Percentiles rank a stretch among this genome's conserved stretches.
phyloP scores from a whole-genome alignment of 1,140 invertebrate genomes.

The Carposina sasakii region DNA sequence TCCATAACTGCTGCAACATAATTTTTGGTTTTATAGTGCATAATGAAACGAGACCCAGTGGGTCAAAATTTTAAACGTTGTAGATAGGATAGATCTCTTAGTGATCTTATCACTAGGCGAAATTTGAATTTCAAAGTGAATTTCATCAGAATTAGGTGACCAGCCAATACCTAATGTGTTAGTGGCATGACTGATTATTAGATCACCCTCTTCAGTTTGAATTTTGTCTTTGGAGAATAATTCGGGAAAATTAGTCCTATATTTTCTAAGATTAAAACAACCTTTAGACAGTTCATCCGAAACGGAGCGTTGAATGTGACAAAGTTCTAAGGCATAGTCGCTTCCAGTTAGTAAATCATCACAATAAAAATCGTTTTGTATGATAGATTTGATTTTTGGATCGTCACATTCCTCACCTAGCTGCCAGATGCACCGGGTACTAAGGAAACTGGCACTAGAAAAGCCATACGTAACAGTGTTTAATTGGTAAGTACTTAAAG shows the following conservation, averaged over 20 bases:
- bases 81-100: slow-evolving; percentile 31
- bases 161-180: slow-evolving; percentile 21
- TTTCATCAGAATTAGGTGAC: slow-evolving; percentile 15
- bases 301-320: slow-evolving; percentile 13
- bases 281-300: slow-evolving; percentile 8
- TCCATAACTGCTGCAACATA: slow-evolving; percentile 30
- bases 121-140: slow-evolving; percentile 11
- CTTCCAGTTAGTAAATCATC: slow-evolving; percentile 61
- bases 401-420: slow-evolving; percentile 30
- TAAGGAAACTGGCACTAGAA: slow-evolving; percentile 43
- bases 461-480: slow-evolving; percentile 38
- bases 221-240: not conserved
- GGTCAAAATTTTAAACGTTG: slow-evolving; percentile 18
- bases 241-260: slow-evolving; percentile 8
- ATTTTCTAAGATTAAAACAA: slow-evolving; percentile 23
- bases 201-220: slow-evolving; percentile 21
- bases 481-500: slow-evolving; percentile 28
- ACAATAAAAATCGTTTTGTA: slow-evolving; percentile 57
- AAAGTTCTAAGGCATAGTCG: slow-evolving; percentile 22
- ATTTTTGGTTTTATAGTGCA: slow-evolving; percentile 31
- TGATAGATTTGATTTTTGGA: slow-evolving; percentile 28
- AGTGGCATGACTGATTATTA: slow-evolving; percentile 9
- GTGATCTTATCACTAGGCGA: not conserved
- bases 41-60: slow-evolving; percentile 32
- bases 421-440: slow-evolving; percentile 37